These are phyloP conservation scores for Drosophila kambysellisi DNA, from an alignment of 2,888 invertebrate genomes.

Conservation along the genomic window DNA sequence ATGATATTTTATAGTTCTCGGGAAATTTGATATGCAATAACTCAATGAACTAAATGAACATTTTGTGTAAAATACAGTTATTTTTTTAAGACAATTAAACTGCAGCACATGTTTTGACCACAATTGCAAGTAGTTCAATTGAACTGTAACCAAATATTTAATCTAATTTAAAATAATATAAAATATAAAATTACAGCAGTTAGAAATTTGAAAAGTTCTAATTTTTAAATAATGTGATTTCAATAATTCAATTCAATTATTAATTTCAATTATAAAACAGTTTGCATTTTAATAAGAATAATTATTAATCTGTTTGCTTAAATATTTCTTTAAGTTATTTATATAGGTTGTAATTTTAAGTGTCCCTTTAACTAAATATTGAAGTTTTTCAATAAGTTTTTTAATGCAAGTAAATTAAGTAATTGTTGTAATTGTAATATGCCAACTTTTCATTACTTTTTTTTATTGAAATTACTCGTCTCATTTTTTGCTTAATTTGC, in stretches of 20 bases:
- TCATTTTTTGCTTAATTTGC: conserved; percentile 56
- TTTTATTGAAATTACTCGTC: background rate
- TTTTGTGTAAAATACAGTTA: background rate
- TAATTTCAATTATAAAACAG: background rate
- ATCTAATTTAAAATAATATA: background rate
- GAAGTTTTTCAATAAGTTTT: background rate
- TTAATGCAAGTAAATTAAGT: background rate
- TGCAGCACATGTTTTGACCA: background rate
- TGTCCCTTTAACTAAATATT: background rate
- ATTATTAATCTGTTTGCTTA: background rate
- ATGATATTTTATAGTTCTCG: background rate
- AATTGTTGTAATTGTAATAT: background rate
- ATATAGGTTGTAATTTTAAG: no score
- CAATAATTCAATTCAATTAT: background rate
- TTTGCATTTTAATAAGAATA: background rate
- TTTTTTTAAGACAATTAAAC: background rate
- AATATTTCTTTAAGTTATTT: background rate
- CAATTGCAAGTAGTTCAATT: background rate
- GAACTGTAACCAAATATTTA: background rate
- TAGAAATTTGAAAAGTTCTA: background rate
- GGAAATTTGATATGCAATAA: background rate
- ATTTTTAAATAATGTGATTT: background rate
- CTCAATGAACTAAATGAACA: background rate
- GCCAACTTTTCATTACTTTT: background rate
- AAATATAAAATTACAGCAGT: background rate